These are phyloP conservation scores for Lethrus apterus DNA, from an alignment of 1,140 invertebrate genomes.

Conservation along the genomic window DNA sequence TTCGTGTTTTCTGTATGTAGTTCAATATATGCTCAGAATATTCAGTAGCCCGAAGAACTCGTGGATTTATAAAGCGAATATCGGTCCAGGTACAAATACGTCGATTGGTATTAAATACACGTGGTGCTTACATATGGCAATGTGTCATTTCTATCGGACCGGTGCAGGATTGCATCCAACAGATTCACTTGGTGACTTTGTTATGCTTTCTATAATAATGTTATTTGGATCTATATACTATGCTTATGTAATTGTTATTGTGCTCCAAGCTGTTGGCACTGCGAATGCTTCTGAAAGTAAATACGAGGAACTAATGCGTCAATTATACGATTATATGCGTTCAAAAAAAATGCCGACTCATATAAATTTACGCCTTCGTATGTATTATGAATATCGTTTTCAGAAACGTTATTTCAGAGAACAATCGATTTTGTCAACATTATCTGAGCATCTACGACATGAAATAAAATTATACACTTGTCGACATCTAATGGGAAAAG, in stretches of 20 bases:
- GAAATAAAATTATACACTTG: slow-evolving; percentile 44
- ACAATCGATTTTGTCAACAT: slow-evolving; percentile 17
- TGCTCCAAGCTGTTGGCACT: slow-evolving; percentile 16
- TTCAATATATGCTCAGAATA: slow-evolving; percentile 9
- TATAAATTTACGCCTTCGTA: slow-evolving; percentile 11
- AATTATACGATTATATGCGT: slow-evolving; percentile 19
- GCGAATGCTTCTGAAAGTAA: slow-evolving; percentile 20
- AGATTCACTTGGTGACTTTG: slow-evolving; percentile 3
- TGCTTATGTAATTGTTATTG: slow-evolving; percentile 13
- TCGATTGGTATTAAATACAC: slow-evolving; percentile 4
- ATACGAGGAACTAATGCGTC: slow-evolving; percentile 18
- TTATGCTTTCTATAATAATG: slow-evolving; percentile 8
- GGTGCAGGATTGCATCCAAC: slow-evolving; percentile 5
- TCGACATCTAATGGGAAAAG: slow-evolving; percentile 40
- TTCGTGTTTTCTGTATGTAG: slow-evolving; percentile 12
- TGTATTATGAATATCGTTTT: slow-evolving; percentile 20
- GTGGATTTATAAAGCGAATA: slow-evolving; percentile 10
- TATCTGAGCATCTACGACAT: slow-evolving; percentile 29
- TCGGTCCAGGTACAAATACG: background rate
- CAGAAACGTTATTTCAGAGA: slow-evolving; percentile 18
- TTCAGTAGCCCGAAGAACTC: background rate
- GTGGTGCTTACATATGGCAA: slow-evolving; percentile 8
- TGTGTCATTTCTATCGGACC: slow-evolving; percentile 17
- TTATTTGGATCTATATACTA: slow-evolving; percentile 12
- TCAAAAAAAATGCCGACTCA: slow-evolving; percentile 14